Conservation (phyloP, 2,888 invertebrate genomes). For the Lycaena phlaeas region DNA sequence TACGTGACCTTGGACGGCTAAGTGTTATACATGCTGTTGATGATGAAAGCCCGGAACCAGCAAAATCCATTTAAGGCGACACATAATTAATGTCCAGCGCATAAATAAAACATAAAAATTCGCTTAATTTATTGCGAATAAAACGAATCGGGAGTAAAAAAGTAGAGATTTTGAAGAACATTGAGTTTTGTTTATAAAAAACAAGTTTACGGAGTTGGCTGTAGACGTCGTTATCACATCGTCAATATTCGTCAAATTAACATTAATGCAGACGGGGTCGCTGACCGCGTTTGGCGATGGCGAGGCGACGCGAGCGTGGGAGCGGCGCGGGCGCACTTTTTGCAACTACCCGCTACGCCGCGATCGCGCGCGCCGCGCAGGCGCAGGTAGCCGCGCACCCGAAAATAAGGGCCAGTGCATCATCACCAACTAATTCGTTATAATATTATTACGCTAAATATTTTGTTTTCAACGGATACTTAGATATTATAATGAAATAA, state of each 20-base stretch:
- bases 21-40: no score
- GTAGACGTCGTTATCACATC: conserved; percentile 30
- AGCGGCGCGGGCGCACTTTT: conserved; percentile 49
- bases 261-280: conserved; percentile 48
- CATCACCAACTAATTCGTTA: conserved; percentile 9
- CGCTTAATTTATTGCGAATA: background rate
- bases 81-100: no score
- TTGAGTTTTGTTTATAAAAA: conserved; percentile 22
- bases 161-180: background rate
- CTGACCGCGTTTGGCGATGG: conserved; percentile 46
- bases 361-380: no score
- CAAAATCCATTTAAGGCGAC: no score
- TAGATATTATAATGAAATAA: no score
- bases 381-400: conserved; percentile 27
- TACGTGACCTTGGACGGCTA: no score
- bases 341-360: conserved; percentile 40
- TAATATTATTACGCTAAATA: no score
- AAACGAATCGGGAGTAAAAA: background rate
- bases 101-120: background rate
- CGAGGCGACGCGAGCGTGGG: conserved; percentile 50
- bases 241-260: conserved; percentile 56
- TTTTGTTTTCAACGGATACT: no score
- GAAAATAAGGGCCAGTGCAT: conserved; percentile 17
- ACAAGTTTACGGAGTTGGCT: conserved; percentile 21
- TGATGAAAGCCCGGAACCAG: no score